phyloP scores from a whole-genome alignment of 2,797 vertebrate species.

The Cyclura pinguis region DNA sequence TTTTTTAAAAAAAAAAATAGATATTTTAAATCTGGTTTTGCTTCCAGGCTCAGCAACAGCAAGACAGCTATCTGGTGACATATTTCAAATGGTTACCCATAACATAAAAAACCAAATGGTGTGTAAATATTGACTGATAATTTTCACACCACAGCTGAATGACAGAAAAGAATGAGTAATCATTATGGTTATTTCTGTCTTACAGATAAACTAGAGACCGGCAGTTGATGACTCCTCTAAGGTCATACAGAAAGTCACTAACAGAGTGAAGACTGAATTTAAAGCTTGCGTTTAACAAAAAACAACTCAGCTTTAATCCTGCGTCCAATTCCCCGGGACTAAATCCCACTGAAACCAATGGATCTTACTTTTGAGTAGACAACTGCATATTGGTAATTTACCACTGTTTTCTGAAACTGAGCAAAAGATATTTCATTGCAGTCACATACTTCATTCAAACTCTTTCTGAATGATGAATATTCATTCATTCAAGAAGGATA shows the following conservation, averaged over 20 bases:
- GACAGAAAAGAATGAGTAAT: slow-evolving; percentile 26
- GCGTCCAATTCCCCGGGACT: neutral
- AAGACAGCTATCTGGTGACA: slow-evolving; percentile 9
- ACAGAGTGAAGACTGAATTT: neutral
- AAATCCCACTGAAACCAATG: neutral
- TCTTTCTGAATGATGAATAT: neutral
- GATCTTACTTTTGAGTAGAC: neutral
- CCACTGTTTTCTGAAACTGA: neutral
- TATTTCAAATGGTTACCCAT: slow-evolving; percentile 30
- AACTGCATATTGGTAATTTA: neutral
- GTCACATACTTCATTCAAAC: neutral
- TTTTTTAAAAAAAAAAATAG: neutral
- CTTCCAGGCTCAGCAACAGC: neutral
- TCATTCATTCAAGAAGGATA: neutral
- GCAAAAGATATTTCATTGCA: neutral
- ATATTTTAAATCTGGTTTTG: slow-evolving; percentile 26
- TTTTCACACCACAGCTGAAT: neutral
- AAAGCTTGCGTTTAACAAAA: neutral
- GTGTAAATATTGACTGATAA: slow-evolving; percentile 48
- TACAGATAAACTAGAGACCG: slow-evolving; percentile 1
- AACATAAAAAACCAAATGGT: slow-evolving; percentile 19
- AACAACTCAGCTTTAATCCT: neutral
- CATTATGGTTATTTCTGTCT: slow-evolving; percentile 28
- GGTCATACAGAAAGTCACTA: neutral
- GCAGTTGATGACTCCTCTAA: neutral